Evolutionary conservation across 2,888 invertebrate genomes (phyloP).

Genomic region (Lasioglossum vierecki): DNA sequence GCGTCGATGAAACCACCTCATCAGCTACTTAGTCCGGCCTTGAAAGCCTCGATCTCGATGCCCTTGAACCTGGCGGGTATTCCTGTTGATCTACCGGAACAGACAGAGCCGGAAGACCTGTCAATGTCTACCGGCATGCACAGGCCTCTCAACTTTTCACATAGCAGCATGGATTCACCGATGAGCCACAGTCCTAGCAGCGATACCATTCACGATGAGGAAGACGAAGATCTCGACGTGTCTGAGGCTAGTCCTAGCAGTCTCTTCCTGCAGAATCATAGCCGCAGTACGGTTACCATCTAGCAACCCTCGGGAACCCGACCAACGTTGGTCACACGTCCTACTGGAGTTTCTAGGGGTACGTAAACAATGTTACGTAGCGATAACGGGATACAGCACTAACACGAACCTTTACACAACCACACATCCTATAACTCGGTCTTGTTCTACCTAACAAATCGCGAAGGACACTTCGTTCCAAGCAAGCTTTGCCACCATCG

Average conservation of each 20-base stretch:
- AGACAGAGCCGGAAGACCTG: constrained; percentile 96
- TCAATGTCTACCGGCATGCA: constrained; percentile 88
- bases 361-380: constrained; percentile 66
- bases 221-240: constrained; percentile 86
- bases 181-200: constrained; percentile 83
- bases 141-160: constrained; percentile 81
- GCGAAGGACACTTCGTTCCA: not conserved
- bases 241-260: constrained; percentile 83
- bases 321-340: constrained; percentile 68
- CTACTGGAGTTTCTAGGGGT: constrained; percentile 74
- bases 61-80: constrained; percentile 85
- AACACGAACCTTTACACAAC: not conserved
- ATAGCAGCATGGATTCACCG: constrained; percentile 85
- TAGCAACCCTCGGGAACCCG: constrained; percentile 52
- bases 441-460: not conserved
- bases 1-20: constrained; percentile 75
- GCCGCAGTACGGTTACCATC: constrained; percentile 58
- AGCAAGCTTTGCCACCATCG: not conserved
- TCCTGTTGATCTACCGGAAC: constrained; percentile 87
- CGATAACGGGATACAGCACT: not conserved
- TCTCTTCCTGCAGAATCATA: constrained; percentile 83
- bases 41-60: constrained; percentile 79
- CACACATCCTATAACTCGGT: not conserved
- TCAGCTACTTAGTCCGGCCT: constrained; percentile 79
- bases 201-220: constrained; percentile 85